phyloP scores from a whole-genome alignment of 2,797 vertebrate genomes.

The Botia kubotai region DNA sequence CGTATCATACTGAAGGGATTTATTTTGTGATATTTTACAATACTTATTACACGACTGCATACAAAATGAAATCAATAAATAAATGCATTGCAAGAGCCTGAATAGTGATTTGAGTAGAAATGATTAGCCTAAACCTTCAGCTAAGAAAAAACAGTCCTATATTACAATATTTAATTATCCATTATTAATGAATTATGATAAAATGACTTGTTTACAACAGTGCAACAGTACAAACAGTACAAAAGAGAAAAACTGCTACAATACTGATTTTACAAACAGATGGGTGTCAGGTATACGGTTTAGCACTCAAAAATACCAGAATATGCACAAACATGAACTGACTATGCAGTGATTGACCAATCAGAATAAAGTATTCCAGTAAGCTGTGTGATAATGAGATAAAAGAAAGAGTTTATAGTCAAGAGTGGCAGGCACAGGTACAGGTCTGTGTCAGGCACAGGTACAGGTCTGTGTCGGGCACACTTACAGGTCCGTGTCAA shows the following conservation, averaged over 20 bases:
- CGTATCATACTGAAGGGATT: neutral
- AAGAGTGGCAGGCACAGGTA: slow-evolving; percentile 28
- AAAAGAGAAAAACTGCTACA: too few relatives aligned
- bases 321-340: neutral
- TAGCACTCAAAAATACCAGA: neutral
- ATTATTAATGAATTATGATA: too few relatives aligned
- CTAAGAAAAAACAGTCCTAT: too few relatives aligned
- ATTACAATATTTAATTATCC: too few relatives aligned
- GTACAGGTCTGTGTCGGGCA: too few relatives aligned
- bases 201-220: too few relatives aligned
- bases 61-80: neutral
- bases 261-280: neutral
- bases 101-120: neutral
- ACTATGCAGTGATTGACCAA: neutral
- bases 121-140: neutral
- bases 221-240: too few relatives aligned
- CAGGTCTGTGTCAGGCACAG: too few relatives aligned
- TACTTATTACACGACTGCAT: neutral
- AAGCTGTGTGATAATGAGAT: neutral
- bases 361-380: neutral
- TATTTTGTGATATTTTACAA: neutral
- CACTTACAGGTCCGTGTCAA: too few relatives aligned
- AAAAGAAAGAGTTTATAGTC: neutral
- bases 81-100: neutral
- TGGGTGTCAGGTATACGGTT: neutral